These are phyloP conservation scores for Synaphobranchus kaupii DNA, from an alignment of 2,797 vertebrate species.

Conservation along the genomic window DNA sequence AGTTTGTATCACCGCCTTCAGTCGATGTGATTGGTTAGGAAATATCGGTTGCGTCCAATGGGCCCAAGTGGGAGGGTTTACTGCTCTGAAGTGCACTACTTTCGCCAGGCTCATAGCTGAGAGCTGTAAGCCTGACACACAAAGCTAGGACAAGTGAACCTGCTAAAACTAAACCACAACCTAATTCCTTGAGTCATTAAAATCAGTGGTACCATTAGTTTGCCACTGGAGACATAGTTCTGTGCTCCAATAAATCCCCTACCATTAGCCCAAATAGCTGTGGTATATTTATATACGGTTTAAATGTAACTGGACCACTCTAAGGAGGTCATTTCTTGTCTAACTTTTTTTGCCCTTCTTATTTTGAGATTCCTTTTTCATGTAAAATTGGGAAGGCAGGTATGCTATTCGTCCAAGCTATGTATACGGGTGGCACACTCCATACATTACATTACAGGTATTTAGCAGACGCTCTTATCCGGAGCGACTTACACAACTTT, in stretches of 20 bases:
- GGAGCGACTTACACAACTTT: no score
- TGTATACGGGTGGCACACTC: background rate
- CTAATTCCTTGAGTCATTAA: background rate
- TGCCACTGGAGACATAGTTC: background rate
- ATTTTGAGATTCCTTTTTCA: slow-evolving; percentile 8
- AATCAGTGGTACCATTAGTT: background rate
- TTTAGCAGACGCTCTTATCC: no score
- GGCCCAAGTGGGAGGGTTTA: background rate
- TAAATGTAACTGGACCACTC: slow-evolving; percentile 1
- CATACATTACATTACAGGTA: no score
- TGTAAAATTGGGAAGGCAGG: background rate
- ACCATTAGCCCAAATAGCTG: background rate
- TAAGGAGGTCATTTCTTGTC: slow-evolving; percentile 19
- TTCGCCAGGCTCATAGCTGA: background rate
- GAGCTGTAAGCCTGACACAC: background rate
- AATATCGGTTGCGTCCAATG: background rate
- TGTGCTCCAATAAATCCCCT: background rate
- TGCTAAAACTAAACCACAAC: background rate
- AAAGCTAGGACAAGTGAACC: background rate
- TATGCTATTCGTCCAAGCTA: background rate
- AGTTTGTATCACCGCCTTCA: background rate
- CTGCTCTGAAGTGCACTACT: background rate
- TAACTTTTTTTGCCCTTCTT: slow-evolving; percentile 12
- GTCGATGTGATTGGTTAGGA: background rate
- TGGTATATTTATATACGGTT: background rate